Evolutionary conservation across 2,113 vertebrate genomes (phyloP).

Genomic region (Rutilus rutilus): DNA sequence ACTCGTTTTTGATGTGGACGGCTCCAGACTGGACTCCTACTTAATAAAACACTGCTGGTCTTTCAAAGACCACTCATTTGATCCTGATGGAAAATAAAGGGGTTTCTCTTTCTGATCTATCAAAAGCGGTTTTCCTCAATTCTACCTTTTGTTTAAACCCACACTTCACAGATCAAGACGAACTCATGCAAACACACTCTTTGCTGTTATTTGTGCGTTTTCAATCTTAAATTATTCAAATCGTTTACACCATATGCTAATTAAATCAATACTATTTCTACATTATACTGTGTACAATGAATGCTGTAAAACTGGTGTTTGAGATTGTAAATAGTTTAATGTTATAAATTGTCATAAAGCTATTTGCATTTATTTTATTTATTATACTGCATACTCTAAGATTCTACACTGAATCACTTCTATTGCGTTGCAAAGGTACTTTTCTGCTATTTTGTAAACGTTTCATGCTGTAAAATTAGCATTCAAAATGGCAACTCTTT

Average conservation of each 20-base stretch:
- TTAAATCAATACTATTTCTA: neutral
- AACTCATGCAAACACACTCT: neutral
- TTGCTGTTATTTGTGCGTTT: neutral
- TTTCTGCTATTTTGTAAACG: neutral
- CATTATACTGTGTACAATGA: neutral
- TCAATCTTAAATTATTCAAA: neutral
- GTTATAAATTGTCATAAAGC: neutral
- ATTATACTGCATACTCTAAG: neutral
- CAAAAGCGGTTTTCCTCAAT: neutral
- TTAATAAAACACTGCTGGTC: constrained; percentile 18
- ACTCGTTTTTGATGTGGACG: neutral
- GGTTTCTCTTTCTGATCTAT: neutral
- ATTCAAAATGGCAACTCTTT: too few relatives aligned
- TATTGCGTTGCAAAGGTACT: neutral
- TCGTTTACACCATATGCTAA: neutral
- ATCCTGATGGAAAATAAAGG: constrained; percentile 19
- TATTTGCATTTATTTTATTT: neutral
- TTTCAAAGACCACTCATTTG: constrained; percentile 15
- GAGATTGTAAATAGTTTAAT: neutral
- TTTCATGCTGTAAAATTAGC: neutral
- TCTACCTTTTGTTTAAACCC: neutral
- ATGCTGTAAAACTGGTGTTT: neutral
- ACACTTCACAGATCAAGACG: neutral
- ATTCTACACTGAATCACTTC: too few relatives aligned
- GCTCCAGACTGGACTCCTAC: neutral